These are phyloP conservation scores for Ceratina australensis DNA, from an alignment of 1,140 invertebrate genomes.

Conservation along the genomic window DNA sequence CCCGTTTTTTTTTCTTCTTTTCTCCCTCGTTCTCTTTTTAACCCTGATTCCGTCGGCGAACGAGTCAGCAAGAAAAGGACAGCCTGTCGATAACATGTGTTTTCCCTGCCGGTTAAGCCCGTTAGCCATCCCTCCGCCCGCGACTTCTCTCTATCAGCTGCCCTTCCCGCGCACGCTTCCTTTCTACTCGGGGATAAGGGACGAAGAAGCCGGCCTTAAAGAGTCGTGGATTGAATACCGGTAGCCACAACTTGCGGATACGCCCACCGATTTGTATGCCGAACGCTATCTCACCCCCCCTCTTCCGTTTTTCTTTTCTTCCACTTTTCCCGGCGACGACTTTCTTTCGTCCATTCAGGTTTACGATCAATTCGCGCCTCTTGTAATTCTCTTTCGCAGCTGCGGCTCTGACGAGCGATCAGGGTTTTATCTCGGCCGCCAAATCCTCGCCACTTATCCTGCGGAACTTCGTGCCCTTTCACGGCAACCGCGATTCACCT, in stretches of 20 bases:
- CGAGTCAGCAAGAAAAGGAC: slow-evolving; percentile 48
- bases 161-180: slow-evolving; percentile 37
- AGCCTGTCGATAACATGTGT: slow-evolving; percentile 63
- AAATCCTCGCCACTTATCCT: background rate
- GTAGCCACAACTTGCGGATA: slow-evolving; percentile 45
- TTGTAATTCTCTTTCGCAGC: background rate
- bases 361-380: background rate
- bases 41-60: slow-evolving; percentile 47
- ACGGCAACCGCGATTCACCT: background rate
- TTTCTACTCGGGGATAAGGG: slow-evolving; percentile 44
- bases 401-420: too few relatives aligned
- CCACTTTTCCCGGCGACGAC: background rate
- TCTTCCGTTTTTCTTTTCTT: background rate
- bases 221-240: slow-evolving; percentile 66
- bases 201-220: slow-evolving; percentile 57
- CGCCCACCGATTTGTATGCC: slow-evolving; percentile 60
- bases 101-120: slow-evolving; percentile 52
- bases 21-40: slow-evolving; percentile 53
- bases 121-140: background rate
- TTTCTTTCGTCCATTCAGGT: background rate
- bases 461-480: background rate
- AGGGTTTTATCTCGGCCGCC: background rate
- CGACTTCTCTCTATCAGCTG: slow-evolving; percentile 32
- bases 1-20: slow-evolving; percentile 34
- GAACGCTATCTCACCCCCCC: slow-evolving; percentile 37